Evolutionary conservation across 2,888 invertebrate species (phyloP), one percentile per base, ranked within the genome.

Genomic region (Plagodis dolabraria): DNA sequence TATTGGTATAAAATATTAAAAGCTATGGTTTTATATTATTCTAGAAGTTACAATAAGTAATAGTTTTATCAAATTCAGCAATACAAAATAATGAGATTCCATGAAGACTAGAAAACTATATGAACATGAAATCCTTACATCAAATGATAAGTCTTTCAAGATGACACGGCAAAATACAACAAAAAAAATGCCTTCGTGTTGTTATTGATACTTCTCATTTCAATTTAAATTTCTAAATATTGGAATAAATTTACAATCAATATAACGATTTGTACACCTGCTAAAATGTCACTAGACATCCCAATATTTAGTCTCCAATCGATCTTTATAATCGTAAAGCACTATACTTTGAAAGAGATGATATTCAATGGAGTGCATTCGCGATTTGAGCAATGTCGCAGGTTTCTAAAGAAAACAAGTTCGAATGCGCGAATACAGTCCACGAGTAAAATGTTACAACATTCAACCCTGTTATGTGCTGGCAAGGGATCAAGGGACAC

Each of bases 51-150:
- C 22, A 22, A 4, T 22, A 79, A 80, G 78, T 82, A 76, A 75
- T 79, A 80, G 75, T 78, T 80, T 76, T 81, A 80, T 77, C 53
- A 86, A 88, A 85, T 85, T 81, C 8, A 79, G 77, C 82, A 86
- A 78, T 83, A 82, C 80, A 83, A 83, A 86, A 85, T 87, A 87
- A 92, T 92, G 92, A 91, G 86, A 90, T 87, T 87, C 80, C 84
- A 90, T 92, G 92, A 92, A 87, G 84, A 87, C 92, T 92, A 92
- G 90, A 91, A 84, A 82, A 89, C 92, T 92, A 92, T 81, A 92
- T 92, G 92, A 90, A 89, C 86, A 88, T 89, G 92, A 92, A 91
- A 91, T 89, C 84, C 91, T 92, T 90, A 92, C 85, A 88, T 84
- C 85, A 82, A 78, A 78, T 75, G 72, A 91, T 91, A 91, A 92